phyloP scores from a whole-genome alignment of 30 jellyfish, hydroid and myxozoan genomes.

The Chironex yamaguchii region DNA sequence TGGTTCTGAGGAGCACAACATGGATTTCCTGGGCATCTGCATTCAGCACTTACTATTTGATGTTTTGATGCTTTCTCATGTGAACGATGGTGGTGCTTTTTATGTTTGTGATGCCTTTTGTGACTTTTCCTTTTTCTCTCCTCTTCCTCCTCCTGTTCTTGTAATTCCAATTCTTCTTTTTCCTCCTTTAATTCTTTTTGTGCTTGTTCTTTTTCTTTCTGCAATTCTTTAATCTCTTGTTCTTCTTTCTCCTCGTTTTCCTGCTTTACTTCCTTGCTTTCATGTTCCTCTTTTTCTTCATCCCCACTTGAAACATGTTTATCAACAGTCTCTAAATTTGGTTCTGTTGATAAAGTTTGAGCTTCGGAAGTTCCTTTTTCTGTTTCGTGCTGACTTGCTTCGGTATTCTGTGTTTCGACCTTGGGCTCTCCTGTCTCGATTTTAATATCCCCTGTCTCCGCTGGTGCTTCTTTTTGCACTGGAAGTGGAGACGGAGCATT shows the following conservation, averaged over 20 bases:
- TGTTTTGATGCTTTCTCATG: slow-evolving; percentile 43
- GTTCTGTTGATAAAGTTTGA: slow-evolving; percentile 50
- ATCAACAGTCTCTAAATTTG: slow-evolving; percentile 32
- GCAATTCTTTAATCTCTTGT: slow-evolving; percentile 22
- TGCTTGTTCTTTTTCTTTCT: background rate
- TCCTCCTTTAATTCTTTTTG: background rate
- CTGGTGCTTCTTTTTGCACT: no score
- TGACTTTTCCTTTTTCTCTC: background rate
- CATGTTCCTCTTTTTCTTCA: slow-evolving; percentile 14
- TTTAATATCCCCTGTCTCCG: no score
- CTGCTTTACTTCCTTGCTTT: slow-evolving; percentile 59
- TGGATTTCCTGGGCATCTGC: background rate
- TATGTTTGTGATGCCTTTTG: slow-evolving; percentile 34
- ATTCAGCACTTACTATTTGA: slow-evolving; percentile 6
- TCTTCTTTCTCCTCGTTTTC: slow-evolving; percentile 43
- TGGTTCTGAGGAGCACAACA: background rate
- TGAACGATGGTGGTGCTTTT: slow-evolving; percentile 49
- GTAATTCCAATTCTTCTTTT: no score
- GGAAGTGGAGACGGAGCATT: no score
- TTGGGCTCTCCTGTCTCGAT: no score
- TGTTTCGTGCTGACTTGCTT: no score
- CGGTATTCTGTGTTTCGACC: no score
- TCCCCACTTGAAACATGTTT: slow-evolving; percentile 2
- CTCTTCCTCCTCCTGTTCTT: background rate
- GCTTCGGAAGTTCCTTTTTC: no score